Evolutionary conservation across 2,888 invertebrate genomes (phyloP), one percentile per base, ranked within the genome.

Genomic region (Oscheius sp.): DNA sequence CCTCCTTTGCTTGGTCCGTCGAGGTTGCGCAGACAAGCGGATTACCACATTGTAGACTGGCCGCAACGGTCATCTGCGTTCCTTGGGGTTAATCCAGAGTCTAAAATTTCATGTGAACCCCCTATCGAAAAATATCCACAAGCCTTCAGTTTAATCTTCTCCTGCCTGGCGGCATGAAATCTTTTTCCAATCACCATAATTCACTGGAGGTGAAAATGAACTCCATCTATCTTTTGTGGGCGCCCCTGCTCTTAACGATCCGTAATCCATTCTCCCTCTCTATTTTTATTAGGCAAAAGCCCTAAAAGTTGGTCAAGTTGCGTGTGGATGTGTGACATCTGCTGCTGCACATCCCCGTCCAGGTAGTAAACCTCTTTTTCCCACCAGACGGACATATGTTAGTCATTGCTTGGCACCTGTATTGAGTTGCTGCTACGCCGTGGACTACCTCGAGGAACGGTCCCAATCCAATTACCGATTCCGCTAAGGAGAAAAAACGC

Each of bases 21-120:
- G 61, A 61, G 61, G 61, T 61, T 61, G 61, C 61, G 45, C 61
- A 45, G 61, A 42, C 61, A 45, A 61, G 61, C 45, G 61, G 61
- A 61, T 61, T 61, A 61, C 61, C 61, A 61, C 61, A 61, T 61
- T 45, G 61, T 45, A 25, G 31, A 45, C 31, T 45, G 12, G 25
- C 45, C 45, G 61, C 61, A 17, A 45, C 17, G 45, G 61, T 17
- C 61, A 42, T 15, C 34, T 55, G 55, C 34, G 17, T 10, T 15
- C 29, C 29, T 27, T 52, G 27, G n/a, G n/a, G n/a, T n/a, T 52
- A 27, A 10, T 27, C 27, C 10, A 52, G 10, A 25, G n/a, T n/a
- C n/a, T n/a, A n/a, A n/a, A n/a, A n/a, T n/a, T n/a, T n/a, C n/a
- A n/a, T n/a, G n/a, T n/a, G n/a, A 52, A 27, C 52, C 15, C 15